These are phyloP conservation scores for Drosophila birchii DNA, from an alignment of 2,888 invertebrate species.

Conservation along the genomic window DNA sequence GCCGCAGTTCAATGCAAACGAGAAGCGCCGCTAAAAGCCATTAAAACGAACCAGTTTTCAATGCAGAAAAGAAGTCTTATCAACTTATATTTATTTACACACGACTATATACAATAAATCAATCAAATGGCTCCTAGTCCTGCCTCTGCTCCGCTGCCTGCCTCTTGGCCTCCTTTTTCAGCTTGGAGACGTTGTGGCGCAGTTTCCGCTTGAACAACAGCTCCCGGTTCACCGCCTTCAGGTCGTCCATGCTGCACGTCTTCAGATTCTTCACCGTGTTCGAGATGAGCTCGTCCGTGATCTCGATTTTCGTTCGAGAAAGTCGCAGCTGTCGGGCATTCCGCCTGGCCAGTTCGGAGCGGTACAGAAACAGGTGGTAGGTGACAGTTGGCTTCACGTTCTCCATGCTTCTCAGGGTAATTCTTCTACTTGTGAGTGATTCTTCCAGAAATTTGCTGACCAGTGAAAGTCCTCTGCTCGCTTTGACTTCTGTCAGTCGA, in stretches of 20 bases:
- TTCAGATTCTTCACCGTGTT: conserved; percentile 66
- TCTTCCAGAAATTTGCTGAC: not conserved
- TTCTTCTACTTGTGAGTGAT: not conserved
- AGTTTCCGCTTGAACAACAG: conserved; percentile 68
- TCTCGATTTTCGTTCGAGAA: conserved; percentile 66
- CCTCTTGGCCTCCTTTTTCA: conserved; percentile 52
- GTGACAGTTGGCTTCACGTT: conserved; percentile 65
- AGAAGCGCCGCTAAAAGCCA: conserved; percentile 59
- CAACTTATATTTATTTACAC: conserved; percentile 64
- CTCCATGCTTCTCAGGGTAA: conserved; percentile 57
- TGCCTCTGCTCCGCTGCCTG: conserved; percentile 10
- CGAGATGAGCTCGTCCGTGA: conserved; percentile 72
- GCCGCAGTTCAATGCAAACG: conserved; percentile 74
- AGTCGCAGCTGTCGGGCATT: conserved; percentile 64
- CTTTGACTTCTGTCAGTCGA: conserved; percentile 40
- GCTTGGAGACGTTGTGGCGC: conserved; percentile 53
- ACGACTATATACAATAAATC: conserved; percentile 49
- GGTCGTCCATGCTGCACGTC: conserved; percentile 71
- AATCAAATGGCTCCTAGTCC: conserved; percentile 19
- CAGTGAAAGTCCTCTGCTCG: conserved; percentile 41
- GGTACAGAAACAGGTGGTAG: conserved; percentile 70
- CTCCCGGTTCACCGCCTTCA: conserved; percentile 70
- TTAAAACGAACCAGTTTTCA: conserved; percentile 63
- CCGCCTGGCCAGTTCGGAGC: conserved; percentile 62
- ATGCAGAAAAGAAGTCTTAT: conserved; percentile 53